These are phyloP conservation scores for Porites lutea DNA, from an alignment of 64 coral and sea anemone species.

Conservation along the genomic window DNA sequence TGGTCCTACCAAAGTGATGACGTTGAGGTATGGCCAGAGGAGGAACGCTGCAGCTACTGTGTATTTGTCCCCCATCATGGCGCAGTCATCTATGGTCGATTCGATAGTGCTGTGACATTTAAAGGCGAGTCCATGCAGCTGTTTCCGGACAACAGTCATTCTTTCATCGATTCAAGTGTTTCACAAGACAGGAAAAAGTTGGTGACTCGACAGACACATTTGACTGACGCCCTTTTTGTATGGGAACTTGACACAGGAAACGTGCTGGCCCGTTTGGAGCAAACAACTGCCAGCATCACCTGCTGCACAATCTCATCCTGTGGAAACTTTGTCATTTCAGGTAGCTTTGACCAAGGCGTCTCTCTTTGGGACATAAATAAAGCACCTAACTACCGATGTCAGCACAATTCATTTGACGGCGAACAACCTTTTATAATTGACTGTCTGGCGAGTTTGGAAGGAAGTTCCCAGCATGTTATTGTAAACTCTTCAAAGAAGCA, in stretches of 20 bases:
- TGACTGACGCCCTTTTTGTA: constrained; percentile 38
- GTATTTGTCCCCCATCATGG: constrained; percentile 57
- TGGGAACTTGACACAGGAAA: constrained; percentile 67
- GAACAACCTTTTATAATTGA: constrained; percentile 25
- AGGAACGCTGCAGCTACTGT: constrained; percentile 77
- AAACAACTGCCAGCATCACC: constrained; percentile 50
- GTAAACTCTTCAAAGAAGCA: constrained; percentile 44
- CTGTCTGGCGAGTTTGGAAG: constrained; percentile 28
- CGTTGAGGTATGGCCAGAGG: constrained; percentile 65
- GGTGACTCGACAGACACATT: constrained; percentile 50
- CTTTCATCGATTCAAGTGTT: constrained; percentile 67
- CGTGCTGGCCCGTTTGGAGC: neutral
- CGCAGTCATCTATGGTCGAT: constrained; percentile 49
- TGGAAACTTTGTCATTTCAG: constrained; percentile 63
- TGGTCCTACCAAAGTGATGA: constrained; percentile 25
- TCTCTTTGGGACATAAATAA: constrained; percentile 55
- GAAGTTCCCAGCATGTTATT: constrained; percentile 44
- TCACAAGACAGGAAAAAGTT: constrained; percentile 58
- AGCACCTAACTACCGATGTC: neutral
- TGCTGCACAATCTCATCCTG: constrained; percentile 69
- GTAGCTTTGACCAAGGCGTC: constrained; percentile 63
- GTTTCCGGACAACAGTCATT: constrained; percentile 58
- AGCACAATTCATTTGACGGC: constrained; percentile 19
- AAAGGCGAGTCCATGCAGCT: constrained; percentile 5
- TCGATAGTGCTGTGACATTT: constrained; percentile 44